Conservation (phyloP, 2,113 vertebrate species). For the Cacatua alba region DNA sequence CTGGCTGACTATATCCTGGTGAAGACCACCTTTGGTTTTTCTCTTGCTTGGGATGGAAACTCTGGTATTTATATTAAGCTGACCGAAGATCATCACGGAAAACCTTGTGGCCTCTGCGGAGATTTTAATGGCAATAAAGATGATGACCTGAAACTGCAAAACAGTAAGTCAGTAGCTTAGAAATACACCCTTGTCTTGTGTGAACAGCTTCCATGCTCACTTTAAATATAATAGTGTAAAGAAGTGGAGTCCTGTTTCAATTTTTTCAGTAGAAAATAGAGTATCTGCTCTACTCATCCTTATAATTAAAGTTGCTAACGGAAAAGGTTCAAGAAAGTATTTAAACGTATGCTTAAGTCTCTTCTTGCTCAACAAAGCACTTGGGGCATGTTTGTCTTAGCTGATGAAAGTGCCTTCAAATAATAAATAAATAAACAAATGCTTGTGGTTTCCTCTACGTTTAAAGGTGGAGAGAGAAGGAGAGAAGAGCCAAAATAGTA, state of each 20-base stretch:
- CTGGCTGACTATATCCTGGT: slow-evolving; percentile 95
- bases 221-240: not conserved
- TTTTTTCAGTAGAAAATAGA: not conserved
- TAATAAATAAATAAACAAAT: not conserved
- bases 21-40: slow-evolving; percentile 97
- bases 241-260: not conserved
- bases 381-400: not conserved
- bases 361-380: not conserved
- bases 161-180: slow-evolving; percentile 79
- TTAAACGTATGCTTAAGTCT: not conserved
- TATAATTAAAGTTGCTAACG: not conserved
- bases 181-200: not conserved
- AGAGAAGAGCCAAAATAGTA: not conserved
- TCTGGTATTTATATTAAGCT: slow-evolving; percentile 95
- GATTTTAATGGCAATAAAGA: slow-evolving; percentile 91
- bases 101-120: slow-evolving; percentile 92
- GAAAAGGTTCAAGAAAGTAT: not conserved
- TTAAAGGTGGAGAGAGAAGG: not conserved
- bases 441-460: not conserved
- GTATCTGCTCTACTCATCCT: not conserved
- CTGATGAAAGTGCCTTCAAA: slow-evolving; percentile 6
- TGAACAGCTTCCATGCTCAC: not conserved
- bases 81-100: slow-evolving; percentile 89
- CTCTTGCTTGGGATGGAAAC: slow-evolving; percentile 95
- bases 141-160: slow-evolving; percentile 89